Conservation (phyloP, 2,888 invertebrate species). For the Oxyteleia sp. region DNA sequence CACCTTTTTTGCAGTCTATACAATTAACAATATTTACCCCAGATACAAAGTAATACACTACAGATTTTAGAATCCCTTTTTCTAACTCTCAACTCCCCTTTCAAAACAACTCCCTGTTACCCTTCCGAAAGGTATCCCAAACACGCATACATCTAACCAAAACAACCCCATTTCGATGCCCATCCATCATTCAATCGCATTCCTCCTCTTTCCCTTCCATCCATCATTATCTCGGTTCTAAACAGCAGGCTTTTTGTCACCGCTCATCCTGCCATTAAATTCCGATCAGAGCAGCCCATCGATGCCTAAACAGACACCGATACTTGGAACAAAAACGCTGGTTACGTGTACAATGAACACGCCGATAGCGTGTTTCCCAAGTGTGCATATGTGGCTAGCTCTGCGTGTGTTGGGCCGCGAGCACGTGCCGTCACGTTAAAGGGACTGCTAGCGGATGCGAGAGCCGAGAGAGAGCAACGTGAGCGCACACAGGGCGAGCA, state of each 20-base stretch:
- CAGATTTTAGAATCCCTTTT: no score
- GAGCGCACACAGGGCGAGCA: constrained; percentile 75
- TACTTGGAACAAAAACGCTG: constrained; percentile 19
- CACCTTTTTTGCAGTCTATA: no score
- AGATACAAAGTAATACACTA: no score
- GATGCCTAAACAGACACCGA: not conserved
- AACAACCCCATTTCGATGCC: no score
- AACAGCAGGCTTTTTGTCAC: not conserved
- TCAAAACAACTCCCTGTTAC: no score
- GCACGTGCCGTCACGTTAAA: constrained; percentile 51
- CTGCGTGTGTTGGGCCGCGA: constrained; percentile 2
- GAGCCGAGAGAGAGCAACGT: constrained; percentile 20
- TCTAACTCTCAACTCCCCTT: no score
- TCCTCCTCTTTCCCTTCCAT: not conserved
- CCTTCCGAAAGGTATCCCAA: no score
- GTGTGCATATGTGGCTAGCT: not conserved
- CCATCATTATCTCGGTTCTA: not conserved
- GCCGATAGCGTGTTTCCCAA: constrained; percentile 16
- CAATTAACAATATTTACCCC: no score
- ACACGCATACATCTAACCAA: no score
- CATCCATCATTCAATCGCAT: not conserved
- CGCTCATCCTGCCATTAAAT: constrained; percentile 2
- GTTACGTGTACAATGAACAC: constrained; percentile 25
- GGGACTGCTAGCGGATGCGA: constrained; percentile 32
- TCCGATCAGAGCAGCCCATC: not conserved